Evolutionary conservation across 2,113 vertebrate species (phyloP), one percentile per base, ranked within the genome.

Genomic region (Aptenodytes forsteri): DNA sequence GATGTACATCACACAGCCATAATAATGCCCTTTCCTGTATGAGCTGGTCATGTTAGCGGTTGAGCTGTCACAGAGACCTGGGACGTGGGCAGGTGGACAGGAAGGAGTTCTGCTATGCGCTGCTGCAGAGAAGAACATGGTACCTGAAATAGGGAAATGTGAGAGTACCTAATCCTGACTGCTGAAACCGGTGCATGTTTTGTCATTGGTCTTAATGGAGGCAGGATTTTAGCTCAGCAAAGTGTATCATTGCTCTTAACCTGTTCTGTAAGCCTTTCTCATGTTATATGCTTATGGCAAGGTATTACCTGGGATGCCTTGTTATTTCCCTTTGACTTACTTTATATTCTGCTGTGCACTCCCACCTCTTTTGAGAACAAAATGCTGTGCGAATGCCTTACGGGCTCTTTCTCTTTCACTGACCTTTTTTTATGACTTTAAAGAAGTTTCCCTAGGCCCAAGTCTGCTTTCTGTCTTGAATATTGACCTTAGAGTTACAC

Each of bases 1-100:
- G 16, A n/a, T 2, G 1, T 54, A 19, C 0, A 0, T 27, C 61
- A 30, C 29, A 26, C 0, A 0, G 67, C 52, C 0, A 0, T 70
- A 61, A 59, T 7, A 6, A 12, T 20, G 18, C 42, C 40, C 7
- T 4, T 55, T 50, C 40, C 72, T 59, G 7, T 18, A 13, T 5
- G 7, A 80, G 59, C 32, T 18, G 25, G 34, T 32, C 1, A 0
- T 1, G 6, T 14, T 11, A 22, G 69, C 3, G 4, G 20, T 21
- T 5, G 4, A 52, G 67, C 66, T 42, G 59, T 30, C 0, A 0
- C 26, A 10, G 6, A 16, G 21, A 19, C 30, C 29, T 1, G 1
- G 76, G 64, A 16, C 1, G 1, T 1, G 11, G 49, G n/a, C 4
- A 2, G 54, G 38, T 11, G 49, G 54, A n/a, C 1, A 3, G 40